Percentiles rank a stretch among this genome's conserved stretches.
These are phyloP conservation scores for Scaptomyza caliginosa DNA, from an alignment of 2,888 invertebrate species.

Conservation along the genomic window DNA sequence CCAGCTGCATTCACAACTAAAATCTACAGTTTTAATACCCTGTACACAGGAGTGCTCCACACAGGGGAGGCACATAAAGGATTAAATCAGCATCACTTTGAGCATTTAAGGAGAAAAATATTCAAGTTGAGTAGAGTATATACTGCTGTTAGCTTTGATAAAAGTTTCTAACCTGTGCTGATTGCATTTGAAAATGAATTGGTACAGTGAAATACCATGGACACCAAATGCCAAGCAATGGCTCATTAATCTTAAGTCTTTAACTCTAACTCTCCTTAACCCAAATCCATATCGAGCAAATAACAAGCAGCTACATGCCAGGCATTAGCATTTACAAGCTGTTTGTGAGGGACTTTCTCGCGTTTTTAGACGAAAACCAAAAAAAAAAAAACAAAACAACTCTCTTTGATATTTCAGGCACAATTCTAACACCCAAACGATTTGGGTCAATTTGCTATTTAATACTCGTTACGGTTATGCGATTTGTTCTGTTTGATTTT, in stretches of 20 bases:
- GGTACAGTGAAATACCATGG: slow-evolving; percentile 15
- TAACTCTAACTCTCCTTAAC: slow-evolving; percentile 25
- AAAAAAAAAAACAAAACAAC: not conserved
- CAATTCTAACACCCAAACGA: slow-evolving; percentile 38
- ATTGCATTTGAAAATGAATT: slow-evolving; percentile 9
- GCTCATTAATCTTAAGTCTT: slow-evolving; percentile 29
- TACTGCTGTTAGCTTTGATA: not conserved
- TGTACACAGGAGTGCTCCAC: not conserved
- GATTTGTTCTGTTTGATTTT: slow-evolving; percentile 21
- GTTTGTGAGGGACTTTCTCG: slow-evolving; percentile 43
- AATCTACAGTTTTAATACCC: slow-evolving; percentile 41
- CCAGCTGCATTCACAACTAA: slow-evolving; percentile 40
- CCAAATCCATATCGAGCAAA: slow-evolving; percentile 42
- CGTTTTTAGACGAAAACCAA: not conserved
- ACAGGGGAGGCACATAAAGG: not conserved
- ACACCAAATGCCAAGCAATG: slow-evolving; percentile 8
- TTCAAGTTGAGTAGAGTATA: not conserved
- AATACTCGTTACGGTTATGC: slow-evolving; percentile 63
- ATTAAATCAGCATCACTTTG: not conserved
- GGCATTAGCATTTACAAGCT: slow-evolving; percentile 47
- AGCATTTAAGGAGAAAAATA: not conserved
- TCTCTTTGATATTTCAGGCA: slow-evolving; percentile 42
- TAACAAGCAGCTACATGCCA: slow-evolving; percentile 19
- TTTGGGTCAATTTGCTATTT: slow-evolving; percentile 72
- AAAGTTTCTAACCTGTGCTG: not conserved